These are phyloP conservation scores for Blastobasis lacticolella DNA, from an alignment of 2,888 invertebrate species.

Conservation along the genomic window DNA sequence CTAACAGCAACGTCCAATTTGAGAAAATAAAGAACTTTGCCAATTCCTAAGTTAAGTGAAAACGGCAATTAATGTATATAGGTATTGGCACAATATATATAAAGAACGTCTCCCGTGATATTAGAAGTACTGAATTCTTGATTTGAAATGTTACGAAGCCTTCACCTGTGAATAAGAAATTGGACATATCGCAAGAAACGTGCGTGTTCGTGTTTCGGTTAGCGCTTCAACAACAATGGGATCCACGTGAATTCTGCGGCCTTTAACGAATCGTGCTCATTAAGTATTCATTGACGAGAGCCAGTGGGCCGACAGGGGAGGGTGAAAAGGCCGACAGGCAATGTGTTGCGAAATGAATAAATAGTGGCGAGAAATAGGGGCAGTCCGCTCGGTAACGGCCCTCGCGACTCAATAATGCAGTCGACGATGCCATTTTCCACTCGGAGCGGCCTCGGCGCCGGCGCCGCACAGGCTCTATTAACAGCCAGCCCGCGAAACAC, in stretches of 20 bases:
- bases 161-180: constrained; percentile 20
- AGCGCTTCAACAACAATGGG: constrained; percentile 46
- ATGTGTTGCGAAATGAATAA: constrained; percentile 73
- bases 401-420: constrained; percentile 59
- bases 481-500: constrained; percentile 47
- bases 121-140: too few species aligned
- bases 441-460: constrained; percentile 17
- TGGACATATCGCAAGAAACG: constrained; percentile 15
- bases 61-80: too few species aligned
- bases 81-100: too few species aligned
- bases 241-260: constrained; percentile 59
- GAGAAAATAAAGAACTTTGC: too few species aligned
- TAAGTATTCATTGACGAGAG: constrained; percentile 62
- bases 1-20: too few species aligned
- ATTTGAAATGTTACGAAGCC: not conserved
- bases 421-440: constrained; percentile 23
- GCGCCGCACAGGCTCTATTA: constrained; percentile 23
- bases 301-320: constrained; percentile 50
- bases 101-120: too few species aligned
- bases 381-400: constrained; percentile 63
- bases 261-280: constrained; percentile 62
- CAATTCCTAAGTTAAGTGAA: too few species aligned
- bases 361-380: constrained; percentile 69
- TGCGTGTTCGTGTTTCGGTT: constrained; percentile 60
- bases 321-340: constrained; percentile 62